These are phyloP conservation scores for Hormaphis cornu DNA, from an alignment of 1,140 invertebrate species.

Conservation along the genomic window DNA sequence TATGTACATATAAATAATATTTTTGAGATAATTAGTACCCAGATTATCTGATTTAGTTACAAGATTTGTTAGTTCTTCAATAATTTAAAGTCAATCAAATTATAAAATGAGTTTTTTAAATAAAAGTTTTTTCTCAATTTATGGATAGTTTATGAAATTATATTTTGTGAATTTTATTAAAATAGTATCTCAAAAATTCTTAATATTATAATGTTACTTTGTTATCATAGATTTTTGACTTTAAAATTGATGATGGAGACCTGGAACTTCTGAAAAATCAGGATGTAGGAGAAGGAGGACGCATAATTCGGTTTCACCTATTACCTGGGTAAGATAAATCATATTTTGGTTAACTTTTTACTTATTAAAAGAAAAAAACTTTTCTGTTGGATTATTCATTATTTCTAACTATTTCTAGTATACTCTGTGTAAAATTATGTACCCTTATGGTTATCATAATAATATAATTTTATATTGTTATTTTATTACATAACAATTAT, in stretches of 20 bases:
- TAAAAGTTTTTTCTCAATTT: no score
- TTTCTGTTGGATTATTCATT: not conserved
- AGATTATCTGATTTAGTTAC: no score
- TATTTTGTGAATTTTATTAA: no score
- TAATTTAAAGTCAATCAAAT: no score
- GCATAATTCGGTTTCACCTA: slow-evolving; percentile 51
- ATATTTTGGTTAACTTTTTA: not conserved
- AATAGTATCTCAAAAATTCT: no score
- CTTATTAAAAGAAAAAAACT: not conserved
- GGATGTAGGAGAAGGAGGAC: slow-evolving; percentile 48
- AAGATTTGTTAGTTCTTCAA: no score
- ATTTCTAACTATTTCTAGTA: not conserved
- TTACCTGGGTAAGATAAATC: slow-evolving; percentile 46
- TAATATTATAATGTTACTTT: no score
- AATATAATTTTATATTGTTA: not conserved
- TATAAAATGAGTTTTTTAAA: no score
- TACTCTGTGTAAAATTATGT: not conserved
- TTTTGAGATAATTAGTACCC: no score
- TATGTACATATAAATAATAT: no score
- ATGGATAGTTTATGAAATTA: no score
- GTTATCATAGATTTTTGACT: slow-evolving; percentile 52
- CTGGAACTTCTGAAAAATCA: slow-evolving; percentile 45
- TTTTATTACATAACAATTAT: no score
- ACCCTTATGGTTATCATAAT: not conserved
- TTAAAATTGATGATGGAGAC: slow-evolving; percentile 47